Evolutionary conservation across 2,888 invertebrate species (phyloP).

Genomic region (Eupsilia transversa): DNA sequence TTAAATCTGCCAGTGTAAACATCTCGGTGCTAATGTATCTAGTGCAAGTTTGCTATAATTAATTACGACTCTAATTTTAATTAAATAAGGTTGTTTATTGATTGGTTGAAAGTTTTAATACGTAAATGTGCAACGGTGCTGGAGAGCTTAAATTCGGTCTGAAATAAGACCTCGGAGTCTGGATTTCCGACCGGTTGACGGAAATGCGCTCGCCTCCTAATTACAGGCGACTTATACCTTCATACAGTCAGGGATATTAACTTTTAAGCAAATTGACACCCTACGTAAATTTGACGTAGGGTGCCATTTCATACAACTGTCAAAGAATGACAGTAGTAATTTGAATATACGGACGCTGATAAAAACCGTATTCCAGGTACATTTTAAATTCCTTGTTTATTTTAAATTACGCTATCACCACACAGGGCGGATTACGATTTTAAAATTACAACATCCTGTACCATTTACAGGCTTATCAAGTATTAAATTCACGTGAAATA

Average conservation of each 20-base stretch:
- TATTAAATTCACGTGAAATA: constrained; percentile 41
- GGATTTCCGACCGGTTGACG: background rate
- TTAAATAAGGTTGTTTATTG: constrained; percentile 41
- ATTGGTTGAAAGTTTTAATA: constrained; percentile 2
- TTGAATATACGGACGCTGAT: background rate
- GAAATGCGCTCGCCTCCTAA: background rate
- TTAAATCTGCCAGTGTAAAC: constrained; percentile 76
- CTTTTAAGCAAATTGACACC: background rate
- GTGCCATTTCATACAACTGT: background rate
- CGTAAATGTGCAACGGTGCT: constrained; percentile 33
- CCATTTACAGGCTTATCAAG: constrained; percentile 29
- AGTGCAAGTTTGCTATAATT: constrained; percentile 47
- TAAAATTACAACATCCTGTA: constrained; percentile 29
- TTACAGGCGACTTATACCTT: background rate
- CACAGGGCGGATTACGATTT: constrained; percentile 20
- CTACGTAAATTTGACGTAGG: background rate
- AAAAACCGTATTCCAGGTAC: background rate
- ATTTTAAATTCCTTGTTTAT: constrained; percentile 28
- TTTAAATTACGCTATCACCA: constrained; percentile 37
- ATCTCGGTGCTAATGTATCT: constrained; percentile 66
- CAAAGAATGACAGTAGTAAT: background rate
- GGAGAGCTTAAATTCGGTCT: background rate
- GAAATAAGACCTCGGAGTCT: background rate
- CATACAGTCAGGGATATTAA: background rate
- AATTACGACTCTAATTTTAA: constrained; percentile 54